Conservation (phyloP, 2,113 vertebrate species). For the Labeo catla region DNA sequence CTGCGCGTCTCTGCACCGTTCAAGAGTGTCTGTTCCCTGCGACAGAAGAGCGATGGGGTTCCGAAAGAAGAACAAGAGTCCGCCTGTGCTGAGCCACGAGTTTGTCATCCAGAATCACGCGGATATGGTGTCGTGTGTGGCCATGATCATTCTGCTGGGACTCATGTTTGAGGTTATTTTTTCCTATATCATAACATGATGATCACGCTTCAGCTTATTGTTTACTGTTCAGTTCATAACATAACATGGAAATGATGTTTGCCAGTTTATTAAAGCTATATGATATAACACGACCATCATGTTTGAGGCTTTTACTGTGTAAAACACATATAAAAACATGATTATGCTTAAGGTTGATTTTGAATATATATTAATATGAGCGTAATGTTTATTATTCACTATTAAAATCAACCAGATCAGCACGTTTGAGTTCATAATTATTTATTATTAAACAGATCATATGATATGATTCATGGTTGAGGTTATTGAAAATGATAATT, state of each 20-base stretch:
- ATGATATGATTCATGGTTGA: not conserved
- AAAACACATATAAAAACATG: not conserved
- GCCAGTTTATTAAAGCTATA: not conserved
- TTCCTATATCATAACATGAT: not conserved
- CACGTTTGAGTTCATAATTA: not conserved
- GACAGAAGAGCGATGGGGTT: slow-evolving; percentile 69
- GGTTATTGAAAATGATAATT: not conserved
- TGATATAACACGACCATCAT: not conserved
- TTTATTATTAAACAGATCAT: not conserved
- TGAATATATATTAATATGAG: not conserved
- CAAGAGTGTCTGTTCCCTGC: not conserved
- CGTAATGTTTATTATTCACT: not conserved
- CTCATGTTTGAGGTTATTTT: slow-evolving; percentile 78
- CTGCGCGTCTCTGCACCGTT: not conserved
- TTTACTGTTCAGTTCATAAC: not conserved
- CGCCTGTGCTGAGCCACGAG: slow-evolving; percentile 79
- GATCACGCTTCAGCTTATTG: not conserved
- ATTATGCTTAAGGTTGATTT: not conserved
- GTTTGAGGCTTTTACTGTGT: not conserved
- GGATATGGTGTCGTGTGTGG: slow-evolving; percentile 75
- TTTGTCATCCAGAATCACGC: slow-evolving; percentile 82
- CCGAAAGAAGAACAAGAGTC: slow-evolving; percentile 80
- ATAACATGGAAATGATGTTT: not conserved
- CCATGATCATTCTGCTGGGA: slow-evolving; percentile 74
- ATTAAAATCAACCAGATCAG: not conserved